Percentiles rank a stretch among this genome's conserved stretches.
Evolutionary conservation across 2,797 vertebrate genomes (phyloP).

Genomic region (Echiichthys vipera): DNA sequence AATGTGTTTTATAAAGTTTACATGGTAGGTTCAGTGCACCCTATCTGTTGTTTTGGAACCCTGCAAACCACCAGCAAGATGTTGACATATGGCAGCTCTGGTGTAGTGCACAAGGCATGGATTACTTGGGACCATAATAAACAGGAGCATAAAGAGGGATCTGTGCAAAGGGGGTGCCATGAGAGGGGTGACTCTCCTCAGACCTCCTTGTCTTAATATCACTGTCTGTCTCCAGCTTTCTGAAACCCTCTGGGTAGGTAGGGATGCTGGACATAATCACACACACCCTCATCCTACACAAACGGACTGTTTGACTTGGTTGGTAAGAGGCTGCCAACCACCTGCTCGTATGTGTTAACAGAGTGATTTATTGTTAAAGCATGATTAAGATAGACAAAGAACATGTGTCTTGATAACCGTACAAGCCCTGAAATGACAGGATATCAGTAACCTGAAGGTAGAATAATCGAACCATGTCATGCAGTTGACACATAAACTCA

Average conservation of each 20-base stretch:
- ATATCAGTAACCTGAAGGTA: conserved; percentile 8
- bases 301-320: conserved; percentile 28
- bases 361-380: conserved; percentile 65
- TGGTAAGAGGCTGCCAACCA: conserved; percentile 56
- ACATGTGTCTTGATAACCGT: conserved; percentile 47
- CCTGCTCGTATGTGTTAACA: conserved; percentile 66
- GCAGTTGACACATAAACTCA: conserved; percentile 44
- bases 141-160: conserved; percentile 89
- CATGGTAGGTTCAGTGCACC: conserved; percentile 98
- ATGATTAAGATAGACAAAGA: conserved; percentile 39
- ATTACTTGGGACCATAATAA: conserved; percentile 97
- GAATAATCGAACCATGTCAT: conserved; percentile 26
- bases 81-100: conserved; percentile 97
- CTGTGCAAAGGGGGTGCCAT: conserved; percentile 73
- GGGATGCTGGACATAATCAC: conserved; percentile 50
- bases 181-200: conserved; percentile 52
- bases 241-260: conserved; percentile 24
- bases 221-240: conserved; percentile 48
- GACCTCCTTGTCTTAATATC: conserved; percentile 71
- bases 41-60: conserved; percentile 99
- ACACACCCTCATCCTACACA: conserved; percentile 38
- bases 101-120: conserved; percentile 94
- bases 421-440: conserved; percentile 25
- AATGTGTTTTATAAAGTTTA: conserved; percentile 99
- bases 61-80: conserved; percentile 98